Evolutionary conservation across 2,888 invertebrate genomes (phyloP).

Genomic region (Globia sparganii): DNA sequence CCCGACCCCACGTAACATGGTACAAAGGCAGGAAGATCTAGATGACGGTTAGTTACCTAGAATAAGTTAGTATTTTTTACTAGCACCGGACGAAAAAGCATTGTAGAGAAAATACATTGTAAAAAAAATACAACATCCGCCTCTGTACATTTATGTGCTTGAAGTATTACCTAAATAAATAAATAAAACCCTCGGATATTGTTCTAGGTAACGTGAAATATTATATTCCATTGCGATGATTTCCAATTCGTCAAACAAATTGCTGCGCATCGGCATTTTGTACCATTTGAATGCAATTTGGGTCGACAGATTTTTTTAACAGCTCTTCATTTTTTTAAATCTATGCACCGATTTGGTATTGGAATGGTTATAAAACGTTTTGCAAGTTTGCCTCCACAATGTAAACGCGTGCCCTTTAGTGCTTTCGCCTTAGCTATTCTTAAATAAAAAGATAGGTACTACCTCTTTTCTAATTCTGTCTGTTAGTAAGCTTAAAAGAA

Average conservation of each 20-base stretch:
- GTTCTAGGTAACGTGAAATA: background rate
- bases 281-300: conserved; percentile 36
- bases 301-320: conserved; percentile 1
- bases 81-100: no score
- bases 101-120: no score
- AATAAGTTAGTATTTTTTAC: background rate
- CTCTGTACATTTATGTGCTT: no score
- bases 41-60: background rate
- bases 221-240: background rate
- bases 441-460: background rate
- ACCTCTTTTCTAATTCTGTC: no score
- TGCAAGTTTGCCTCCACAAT: background rate
- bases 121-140: no score
- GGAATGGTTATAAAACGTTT: background rate
- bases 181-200: no score
- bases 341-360: background rate
- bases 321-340: background rate
- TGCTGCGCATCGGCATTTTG: conserved; percentile 14
- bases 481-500: no score
- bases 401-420: background rate
- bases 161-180: no score
- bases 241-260: conserved; percentile 27
- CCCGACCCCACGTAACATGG: background rate
- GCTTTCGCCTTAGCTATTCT: background rate
- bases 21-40: background rate